A percentile compares a stretch with the other conserved stretches of the same genome.
phyloP scores from a whole-genome alignment of 2,113 vertebrate genomes.

The Probosciger aterrimus region DNA sequence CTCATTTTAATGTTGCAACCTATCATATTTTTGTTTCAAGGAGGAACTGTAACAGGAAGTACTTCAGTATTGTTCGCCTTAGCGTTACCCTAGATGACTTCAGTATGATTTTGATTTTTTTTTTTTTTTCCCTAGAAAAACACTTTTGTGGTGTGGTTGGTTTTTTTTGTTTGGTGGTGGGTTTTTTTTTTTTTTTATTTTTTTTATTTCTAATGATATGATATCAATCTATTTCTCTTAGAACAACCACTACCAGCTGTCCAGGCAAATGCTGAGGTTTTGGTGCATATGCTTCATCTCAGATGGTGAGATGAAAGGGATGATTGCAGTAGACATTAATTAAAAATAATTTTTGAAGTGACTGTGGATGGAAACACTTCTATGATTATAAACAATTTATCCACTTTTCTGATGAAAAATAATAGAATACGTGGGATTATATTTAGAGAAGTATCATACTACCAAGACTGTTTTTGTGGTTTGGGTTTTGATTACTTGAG shows the following conservation, averaged over 20 bases:
- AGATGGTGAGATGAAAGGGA: constrained; percentile 27
- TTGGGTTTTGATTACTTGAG: background rate
- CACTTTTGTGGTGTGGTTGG: background rate
- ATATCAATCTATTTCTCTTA: background rate
- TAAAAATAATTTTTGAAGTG: background rate
- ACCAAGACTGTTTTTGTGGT: background rate
- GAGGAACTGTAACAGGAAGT: background rate
- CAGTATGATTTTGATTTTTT: background rate
- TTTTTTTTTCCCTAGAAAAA: background rate
- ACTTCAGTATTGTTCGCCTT: background rate
- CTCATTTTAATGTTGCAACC: background rate
- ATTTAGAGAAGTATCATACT: background rate
- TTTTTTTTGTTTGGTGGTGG: background rate
- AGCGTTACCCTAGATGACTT: background rate
- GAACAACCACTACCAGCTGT: constrained; percentile 11
- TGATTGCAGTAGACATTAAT: background rate
- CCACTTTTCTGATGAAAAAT: background rate
- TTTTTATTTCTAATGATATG: background rate
- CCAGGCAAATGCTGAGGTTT: constrained; percentile 34
- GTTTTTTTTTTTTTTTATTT: background rate
- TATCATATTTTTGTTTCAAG: background rate
- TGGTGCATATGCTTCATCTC: constrained; percentile 41
- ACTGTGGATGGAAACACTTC: background rate
- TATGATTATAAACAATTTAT: background rate
- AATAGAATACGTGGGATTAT: background rate